phyloP scores from a whole-genome alignment of 2,888 invertebrate genomes.

The Nebria brevicollis region DNA sequence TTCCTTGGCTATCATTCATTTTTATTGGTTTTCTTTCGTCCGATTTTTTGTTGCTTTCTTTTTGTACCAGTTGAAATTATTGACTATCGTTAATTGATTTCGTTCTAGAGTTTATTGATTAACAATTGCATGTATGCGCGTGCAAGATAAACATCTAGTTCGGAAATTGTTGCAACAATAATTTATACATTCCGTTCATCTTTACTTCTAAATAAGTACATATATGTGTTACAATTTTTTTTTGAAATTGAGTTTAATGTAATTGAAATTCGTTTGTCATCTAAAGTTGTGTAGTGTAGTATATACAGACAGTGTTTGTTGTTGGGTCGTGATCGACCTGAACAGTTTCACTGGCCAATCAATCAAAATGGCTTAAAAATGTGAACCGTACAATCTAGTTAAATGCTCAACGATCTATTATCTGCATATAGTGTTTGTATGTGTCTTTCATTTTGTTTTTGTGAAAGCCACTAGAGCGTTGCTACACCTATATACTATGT shows the following conservation, averaged over 20 bases:
- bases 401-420: conserved; percentile 46
- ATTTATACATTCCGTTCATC: neutral
- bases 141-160: neutral
- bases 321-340: conserved; percentile 37
- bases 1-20: neutral
- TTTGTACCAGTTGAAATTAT: conserved; percentile 10
- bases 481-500: neutral
- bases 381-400: conserved; percentile 40
- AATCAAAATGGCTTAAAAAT: conserved; percentile 43
- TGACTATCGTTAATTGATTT: conserved; percentile 14
- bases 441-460: conserved; percentile 46
- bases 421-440: conserved; percentile 35
- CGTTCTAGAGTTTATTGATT: neutral
- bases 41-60: neutral
- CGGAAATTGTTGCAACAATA: neutral
- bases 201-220: neutral
- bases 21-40: neutral
- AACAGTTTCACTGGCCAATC: conserved; percentile 42
- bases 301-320: neutral
- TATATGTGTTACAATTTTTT: neutral
- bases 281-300: neutral
- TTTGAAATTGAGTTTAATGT: neutral
- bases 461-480: conserved; percentile 32
- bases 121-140: neutral
- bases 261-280: neutral